Evolutionary conservation across 2,113 vertebrate genomes (phyloP), one percentile per base, ranked within the genome.

Genomic region (Pimephales promelas): DNA sequence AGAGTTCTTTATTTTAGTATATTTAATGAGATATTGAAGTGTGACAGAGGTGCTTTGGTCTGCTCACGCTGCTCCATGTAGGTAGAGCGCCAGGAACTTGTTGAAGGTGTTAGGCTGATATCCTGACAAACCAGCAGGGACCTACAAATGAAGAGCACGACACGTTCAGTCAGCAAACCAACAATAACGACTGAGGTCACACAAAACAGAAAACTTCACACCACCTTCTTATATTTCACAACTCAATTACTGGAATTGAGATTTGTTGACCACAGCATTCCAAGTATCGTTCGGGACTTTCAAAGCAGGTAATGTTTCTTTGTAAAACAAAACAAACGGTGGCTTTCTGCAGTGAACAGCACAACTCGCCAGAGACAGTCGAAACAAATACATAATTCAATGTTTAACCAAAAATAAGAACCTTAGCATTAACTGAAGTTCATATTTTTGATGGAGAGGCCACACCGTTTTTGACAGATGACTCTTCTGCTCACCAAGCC

Each of bases 71-170:
- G 93, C 93, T 84, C 97, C 97, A 0, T 99, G 94, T 74, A 99
- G 90, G 92, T 97, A 97, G 82, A 99, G 91, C 22, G 97, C 94
- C 93, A 99, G 91, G 91, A 99, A 98, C 93, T 97, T 99, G 89
- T 86, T 94, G 94, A 99, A 99, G 4, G 94, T 95, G 85, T 96
- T 95, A 56, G 97, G 95, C 82, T 95, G 94, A 93, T 97, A 97
- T 89, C 95, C 97, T 71, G 90, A 82, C 16, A 98, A 92, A 87
- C 98, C 98, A 89, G 94, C 94, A 82, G 97, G 96, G 84, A 96
- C 93, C 97, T 99, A 78, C 86, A 88, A 54, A 92, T 85, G 87
- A 79, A 79, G 85, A 85, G 43, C 7, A 66, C 10, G 54, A 80
- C 6, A 36, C 10, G 56, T 34, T 47, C 24, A 77, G 54, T 59